These are phyloP conservation scores for Andrena bucephala DNA, from an alignment of 2,888 invertebrate genomes.

Conservation along the genomic window DNA sequence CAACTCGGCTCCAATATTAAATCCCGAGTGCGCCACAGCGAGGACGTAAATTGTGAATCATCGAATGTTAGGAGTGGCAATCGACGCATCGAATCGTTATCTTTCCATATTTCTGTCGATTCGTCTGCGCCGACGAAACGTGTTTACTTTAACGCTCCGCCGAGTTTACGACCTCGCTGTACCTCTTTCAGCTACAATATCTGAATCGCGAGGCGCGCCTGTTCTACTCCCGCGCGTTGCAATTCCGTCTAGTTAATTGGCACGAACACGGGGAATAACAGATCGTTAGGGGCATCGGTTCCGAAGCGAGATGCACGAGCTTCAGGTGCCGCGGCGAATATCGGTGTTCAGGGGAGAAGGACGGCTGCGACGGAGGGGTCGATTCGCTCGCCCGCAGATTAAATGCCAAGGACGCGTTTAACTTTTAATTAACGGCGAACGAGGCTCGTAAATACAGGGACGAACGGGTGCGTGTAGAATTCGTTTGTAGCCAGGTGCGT, in stretches of 20 bases:
- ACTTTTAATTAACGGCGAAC: background rate
- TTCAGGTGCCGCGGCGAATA: background rate
- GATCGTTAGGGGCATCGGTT: constrained; percentile 15
- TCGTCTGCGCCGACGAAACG: too few species aligned
- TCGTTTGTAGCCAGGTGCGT: background rate
- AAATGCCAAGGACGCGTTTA: constrained; percentile 2
- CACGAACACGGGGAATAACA: constrained; percentile 39
- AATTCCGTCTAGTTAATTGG: constrained; percentile 66
- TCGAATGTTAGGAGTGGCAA: too few species aligned
- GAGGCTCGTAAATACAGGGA: background rate
- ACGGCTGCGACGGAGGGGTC: background rate
- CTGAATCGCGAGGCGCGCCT: constrained; percentile 50
- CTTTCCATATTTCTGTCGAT: too few species aligned
- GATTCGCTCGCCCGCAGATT: background rate
- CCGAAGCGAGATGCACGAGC: constrained; percentile 14
- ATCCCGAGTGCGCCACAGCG: too few species aligned
- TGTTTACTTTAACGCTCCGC: too few species aligned
- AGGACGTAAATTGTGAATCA: too few species aligned
- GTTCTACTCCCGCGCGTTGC: constrained; percentile 62
- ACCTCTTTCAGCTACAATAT: too few species aligned
- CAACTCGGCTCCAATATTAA: too few species aligned
- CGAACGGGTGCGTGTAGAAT: too few species aligned
- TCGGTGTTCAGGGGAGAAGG: background rate
- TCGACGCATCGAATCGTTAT: too few species aligned
- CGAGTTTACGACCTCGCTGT: too few species aligned